These are phyloP conservation scores for Cinclus cinclus DNA, from an alignment of 2,113 vertebrate genomes.

Conservation along the genomic window DNA sequence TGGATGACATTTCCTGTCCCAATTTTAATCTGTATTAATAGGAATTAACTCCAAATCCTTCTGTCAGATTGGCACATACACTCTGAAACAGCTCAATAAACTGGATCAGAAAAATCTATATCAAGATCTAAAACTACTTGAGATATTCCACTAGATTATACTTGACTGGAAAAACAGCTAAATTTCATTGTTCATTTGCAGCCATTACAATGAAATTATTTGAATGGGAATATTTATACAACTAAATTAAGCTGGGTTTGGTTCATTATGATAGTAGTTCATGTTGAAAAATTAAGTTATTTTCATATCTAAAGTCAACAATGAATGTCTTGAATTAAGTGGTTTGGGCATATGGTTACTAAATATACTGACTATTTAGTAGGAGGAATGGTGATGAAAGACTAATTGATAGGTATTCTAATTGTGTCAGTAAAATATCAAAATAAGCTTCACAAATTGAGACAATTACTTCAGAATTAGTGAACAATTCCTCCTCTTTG, in stretches of 20 bases:
- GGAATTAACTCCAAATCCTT: neutral
- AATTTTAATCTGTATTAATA: neutral
- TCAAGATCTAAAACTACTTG: neutral
- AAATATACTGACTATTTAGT: neutral
- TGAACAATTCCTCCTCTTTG: neutral
- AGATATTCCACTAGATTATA: constrained; percentile 10
- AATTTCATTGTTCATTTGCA: constrained; percentile 52
- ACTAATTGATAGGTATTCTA: neutral
- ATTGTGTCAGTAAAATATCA: neutral
- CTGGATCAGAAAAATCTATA: neutral
- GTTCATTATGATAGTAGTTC: neutral
- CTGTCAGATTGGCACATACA: neutral
- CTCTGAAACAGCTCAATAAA: neutral
- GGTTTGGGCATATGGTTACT: neutral
- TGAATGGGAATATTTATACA: constrained; percentile 3
- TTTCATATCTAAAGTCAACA: constrained; percentile 9
- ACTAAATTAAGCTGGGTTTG: constrained; percentile 23
- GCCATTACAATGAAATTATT: neutral
- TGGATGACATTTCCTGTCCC: neutral
- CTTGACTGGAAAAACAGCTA: constrained; percentile 27
- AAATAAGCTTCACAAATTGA: neutral
- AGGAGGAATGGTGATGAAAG: neutral
- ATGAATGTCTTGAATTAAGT: neutral
- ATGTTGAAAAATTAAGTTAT: neutral
- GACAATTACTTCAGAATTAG: neutral